These are phyloP conservation scores for Nipponia nippon DNA, from an alignment of 2,113 vertebrate species.

Conservation along the genomic window DNA sequence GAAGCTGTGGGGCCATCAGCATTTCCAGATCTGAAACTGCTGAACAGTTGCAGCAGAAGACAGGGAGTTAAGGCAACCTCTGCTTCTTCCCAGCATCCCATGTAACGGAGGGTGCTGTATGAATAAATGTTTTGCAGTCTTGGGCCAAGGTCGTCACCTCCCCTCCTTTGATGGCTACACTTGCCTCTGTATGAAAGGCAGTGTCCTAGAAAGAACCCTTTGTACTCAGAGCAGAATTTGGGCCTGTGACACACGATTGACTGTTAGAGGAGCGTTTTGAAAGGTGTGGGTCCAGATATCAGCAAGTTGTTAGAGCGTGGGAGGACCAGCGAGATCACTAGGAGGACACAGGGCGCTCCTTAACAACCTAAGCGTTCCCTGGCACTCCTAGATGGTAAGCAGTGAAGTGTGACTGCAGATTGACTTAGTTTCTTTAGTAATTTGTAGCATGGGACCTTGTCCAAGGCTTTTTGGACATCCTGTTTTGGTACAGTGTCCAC, in stretches of 20 bases:
- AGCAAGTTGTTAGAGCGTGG: not conserved
- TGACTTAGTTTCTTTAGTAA: not conserved
- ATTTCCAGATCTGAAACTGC: not conserved
- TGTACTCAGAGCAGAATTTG: not conserved
- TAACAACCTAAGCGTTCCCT: accelerated
- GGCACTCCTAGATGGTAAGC: not conserved
- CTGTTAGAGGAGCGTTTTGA: not conserved
- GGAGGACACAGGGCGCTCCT: not conserved
- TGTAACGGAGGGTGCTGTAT: not conserved
- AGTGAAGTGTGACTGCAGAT: not conserved
- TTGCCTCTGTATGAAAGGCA: not conserved
- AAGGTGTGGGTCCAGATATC: not conserved
- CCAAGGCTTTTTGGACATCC: not conserved
- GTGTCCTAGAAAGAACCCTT: not conserved
- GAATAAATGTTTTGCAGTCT: not conserved
- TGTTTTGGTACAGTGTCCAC: accelerated
- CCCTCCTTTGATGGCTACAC: not conserved
- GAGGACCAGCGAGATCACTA: not conserved
- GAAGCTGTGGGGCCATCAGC: not conserved
- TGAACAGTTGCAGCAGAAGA: not conserved
- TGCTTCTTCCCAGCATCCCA: not conserved
- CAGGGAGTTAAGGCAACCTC: not conserved
- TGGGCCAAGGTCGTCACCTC: not conserved
- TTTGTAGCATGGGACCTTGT: not conserved
- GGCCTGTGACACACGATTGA: not conserved